Percentiles rank a stretch among this genome's conserved stretches.
These are phyloP conservation scores for Campaea margaritaria DNA, from an alignment of 2,888 invertebrate species.

Conservation along the genomic window DNA sequence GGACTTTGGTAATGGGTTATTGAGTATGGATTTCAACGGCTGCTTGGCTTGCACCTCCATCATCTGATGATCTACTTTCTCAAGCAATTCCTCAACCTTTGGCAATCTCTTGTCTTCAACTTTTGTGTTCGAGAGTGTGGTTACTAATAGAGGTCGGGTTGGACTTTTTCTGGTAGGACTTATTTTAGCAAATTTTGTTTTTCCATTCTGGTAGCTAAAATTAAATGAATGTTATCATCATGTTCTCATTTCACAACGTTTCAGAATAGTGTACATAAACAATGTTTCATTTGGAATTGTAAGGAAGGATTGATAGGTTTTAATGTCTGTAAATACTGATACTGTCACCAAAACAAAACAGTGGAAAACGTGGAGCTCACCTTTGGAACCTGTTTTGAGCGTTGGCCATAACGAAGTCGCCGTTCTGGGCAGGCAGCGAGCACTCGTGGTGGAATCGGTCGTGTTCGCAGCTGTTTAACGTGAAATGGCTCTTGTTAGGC, in stretches of 20 bases:
- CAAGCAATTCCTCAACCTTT: slow-evolving; percentile 78
- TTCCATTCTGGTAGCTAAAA: slow-evolving; percentile 68
- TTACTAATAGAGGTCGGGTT: slow-evolving; percentile 69
- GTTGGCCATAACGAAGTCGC: slow-evolving; percentile 77
- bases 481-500: slow-evolving; percentile 74
- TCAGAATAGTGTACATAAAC: neutral
- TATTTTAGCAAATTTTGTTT: slow-evolving; percentile 65
- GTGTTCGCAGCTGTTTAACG: slow-evolving; percentile 63
- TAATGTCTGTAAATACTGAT: slow-evolving; percentile 6
- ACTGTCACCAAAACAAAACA: slow-evolving; percentile 25
- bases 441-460: slow-evolving; percentile 73
- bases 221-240: slow-evolving; percentile 27
- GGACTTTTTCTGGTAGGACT: slow-evolving; percentile 72
- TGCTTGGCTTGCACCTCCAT: slow-evolving; percentile 72
- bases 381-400: slow-evolving; percentile 66
- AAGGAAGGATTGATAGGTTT: neutral
- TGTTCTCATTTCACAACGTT: slow-evolving; percentile 10
- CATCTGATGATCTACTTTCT: slow-evolving; percentile 77
- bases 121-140: slow-evolving; percentile 74
- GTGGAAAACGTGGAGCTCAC: slow-evolving; percentile 55
- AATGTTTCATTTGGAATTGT: too few species aligned
- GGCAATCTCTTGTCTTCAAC: slow-evolving; percentile 72
- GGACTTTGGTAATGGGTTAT: slow-evolving; percentile 71
- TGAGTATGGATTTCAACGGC: slow-evolving; percentile 80
- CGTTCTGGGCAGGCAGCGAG: slow-evolving; percentile 73